Evolutionary conservation across 1,140 invertebrate genomes (phyloP), one percentile per base, ranked within the genome.

Genomic region (Hestina assimilis): DNA sequence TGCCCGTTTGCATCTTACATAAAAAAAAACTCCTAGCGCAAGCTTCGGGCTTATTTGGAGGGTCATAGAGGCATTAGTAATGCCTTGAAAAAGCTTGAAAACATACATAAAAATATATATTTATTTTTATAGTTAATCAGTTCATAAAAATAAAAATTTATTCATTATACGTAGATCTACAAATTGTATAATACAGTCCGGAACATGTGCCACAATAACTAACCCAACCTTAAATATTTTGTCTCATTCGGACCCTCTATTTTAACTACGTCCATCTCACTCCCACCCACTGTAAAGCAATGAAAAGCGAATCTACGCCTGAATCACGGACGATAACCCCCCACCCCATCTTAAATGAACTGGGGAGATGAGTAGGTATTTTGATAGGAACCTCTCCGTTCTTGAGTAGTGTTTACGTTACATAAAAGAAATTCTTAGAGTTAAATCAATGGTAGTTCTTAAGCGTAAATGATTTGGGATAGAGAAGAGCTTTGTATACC

Each of bases 311-410:
- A 81, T 81, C 75, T 83, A 78, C 78, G 75, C 67, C 77, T 75
- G 81, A 84, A 84, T 85, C 82, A 79, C 79, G 63, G 74, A 65
- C 31, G 31, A 35, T 35, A 35, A 15, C 55, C 59, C 72, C 72
- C 79, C 82, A 69, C 82, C 79, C 82, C 75, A 63, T 80, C 78
- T 83, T 80, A 83, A 85, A 83, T 83, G 77, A 83, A 83, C 80
- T 82, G 72, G 78, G 78, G 78, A 70, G 69, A 41, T 54, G 46
- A 55, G 69, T 84, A 84, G 75, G 72, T 80, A 79, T 75, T 67
- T 57, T 61, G 62, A 62, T 69, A 63, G 66, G 58, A 59, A 58
- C 28, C 50, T 56, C 46, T 29, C 33, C 19, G 31, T 40, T 51
- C 55, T 15, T 17, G 42, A 58, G 55, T 58, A 58, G 48, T 58